Percentiles rank a stretch among this genome's conserved stretches.
Conservation (phyloP, 2,797 vertebrate species). For the Mormyrus proboscirostris region DNA sequence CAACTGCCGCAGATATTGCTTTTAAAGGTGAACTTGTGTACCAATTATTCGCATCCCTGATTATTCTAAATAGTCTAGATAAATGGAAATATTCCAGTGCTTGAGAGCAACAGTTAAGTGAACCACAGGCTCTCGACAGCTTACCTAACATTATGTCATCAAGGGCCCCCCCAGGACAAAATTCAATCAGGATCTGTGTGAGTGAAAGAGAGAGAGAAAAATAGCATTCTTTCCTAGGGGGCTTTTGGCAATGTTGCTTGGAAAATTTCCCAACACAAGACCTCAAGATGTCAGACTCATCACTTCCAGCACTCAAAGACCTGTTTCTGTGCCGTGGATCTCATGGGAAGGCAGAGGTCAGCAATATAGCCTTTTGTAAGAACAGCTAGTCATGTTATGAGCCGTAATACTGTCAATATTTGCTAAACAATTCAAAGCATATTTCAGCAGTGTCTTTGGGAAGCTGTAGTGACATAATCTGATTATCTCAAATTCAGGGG, state of each 20-base stretch:
- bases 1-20: neutral
- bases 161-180: slow-evolving; percentile 60
- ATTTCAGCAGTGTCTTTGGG: neutral
- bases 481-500: neutral
- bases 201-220: slow-evolving; percentile 3
- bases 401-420: neutral
- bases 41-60: neutral
- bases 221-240: neutral
- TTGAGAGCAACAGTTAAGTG: neutral
- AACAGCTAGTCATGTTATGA: neutral
- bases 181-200: slow-evolving; percentile 59
- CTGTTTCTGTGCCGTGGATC: neutral
- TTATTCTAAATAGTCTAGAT: neutral
- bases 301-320: neutral
- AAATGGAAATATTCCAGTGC: neutral
- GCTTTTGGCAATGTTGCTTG: neutral
- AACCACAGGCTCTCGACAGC: slow-evolving; percentile 10
- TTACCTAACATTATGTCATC: slow-evolving; percentile 62
- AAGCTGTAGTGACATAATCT: neutral
- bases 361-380: neutral
- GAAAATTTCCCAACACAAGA: neutral
- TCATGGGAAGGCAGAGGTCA: neutral
- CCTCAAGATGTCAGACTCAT: neutral
- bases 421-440: neutral
- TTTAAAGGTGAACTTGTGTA: neutral